phyloP scores from a whole-genome alignment of 1,140 invertebrate genomes.

The Caenorhabditis brenneri region DNA sequence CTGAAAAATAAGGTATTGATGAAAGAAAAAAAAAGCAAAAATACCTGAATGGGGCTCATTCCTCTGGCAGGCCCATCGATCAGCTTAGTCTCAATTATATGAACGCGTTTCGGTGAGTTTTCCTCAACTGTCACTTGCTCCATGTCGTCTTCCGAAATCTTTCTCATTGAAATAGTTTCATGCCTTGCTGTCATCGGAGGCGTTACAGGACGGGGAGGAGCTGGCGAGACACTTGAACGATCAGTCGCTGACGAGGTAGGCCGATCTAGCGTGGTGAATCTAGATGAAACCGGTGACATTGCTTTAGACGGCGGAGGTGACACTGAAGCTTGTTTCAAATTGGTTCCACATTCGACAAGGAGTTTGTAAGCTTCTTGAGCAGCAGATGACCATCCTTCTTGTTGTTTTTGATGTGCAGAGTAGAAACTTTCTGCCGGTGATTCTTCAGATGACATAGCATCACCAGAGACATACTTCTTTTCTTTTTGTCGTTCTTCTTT shows the following conservation, averaged over 20 bases:
- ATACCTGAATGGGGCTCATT: conserved; percentile 8
- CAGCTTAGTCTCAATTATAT: conserved; percentile 50
- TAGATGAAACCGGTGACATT: background rate
- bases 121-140: conserved; percentile 12
- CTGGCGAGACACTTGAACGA: conserved; percentile 1
- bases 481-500: conserved; percentile 57
- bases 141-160: background rate
- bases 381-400: conserved; percentile 64
- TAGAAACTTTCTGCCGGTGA: background rate
- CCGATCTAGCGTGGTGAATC: conserved; percentile 3
- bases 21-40: no score
- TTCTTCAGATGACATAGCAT: background rate
- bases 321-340: conserved; percentile 55
- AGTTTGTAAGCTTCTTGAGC: conserved; percentile 70
- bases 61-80: conserved; percentile 34
- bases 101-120: conserved; percentile 44
- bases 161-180: background rate
- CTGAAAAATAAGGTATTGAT: no score
- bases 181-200: background rate
- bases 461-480: conserved; percentile 3
- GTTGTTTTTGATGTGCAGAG: background rate
- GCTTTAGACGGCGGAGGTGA: background rate
- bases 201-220: background rate
- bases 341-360: conserved; percentile 65
- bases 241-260: background rate